Evolutionary conservation across 92 coral and sea anemone genomes (phyloP), one percentile per base, ranked within the genome.

Genomic region (Parazoanthus swiftii): DNA sequence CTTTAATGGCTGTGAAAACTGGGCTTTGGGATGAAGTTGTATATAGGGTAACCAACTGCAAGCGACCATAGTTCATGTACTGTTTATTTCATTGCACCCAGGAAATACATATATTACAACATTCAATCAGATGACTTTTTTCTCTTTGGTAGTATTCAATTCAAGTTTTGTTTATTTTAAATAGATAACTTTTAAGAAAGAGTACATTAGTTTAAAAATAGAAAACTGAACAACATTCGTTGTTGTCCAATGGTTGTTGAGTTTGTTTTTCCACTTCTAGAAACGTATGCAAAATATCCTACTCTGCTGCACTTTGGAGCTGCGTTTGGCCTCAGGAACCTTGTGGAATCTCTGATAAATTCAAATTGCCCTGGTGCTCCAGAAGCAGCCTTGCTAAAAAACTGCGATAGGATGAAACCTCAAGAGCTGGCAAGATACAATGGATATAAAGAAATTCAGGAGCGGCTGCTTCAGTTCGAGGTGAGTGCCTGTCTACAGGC

Each of bases 261-360:
- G 15, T 78, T 78, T 44, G 58, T 78, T 29, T 26, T 73, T 11
- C 37, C 26, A 68, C 8, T 46, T 68, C 13, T 15, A 70, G 77
- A 43, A n/a, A 83, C 86, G 0, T 83, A 83, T 29, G 86, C 86
- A 29, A 68, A n/a, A 46, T 83, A 83, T 36, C 86, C 86, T 25
- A 83, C 86, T 25, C 38, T 83, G 39, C 65, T 83, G 2, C 86
- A 83, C 77, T 83, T 83, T 8, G 86, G 86, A 44, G 77, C 86
- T 25, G 59, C 65, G 6, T 83, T 43, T 83, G 86, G 86, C 33
- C 76, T 83, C 11, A 83, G 37, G 43, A 70, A 8, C 21, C 86
- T 83, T 25, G 86, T 83, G 10, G 42, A 70, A 0, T 68, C 76
- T n/a, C 36, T 83, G 5, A 76, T 83, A 44, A 44, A 14, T 4